Evolutionary conservation across 2,888 invertebrate genomes (phyloP), one percentile per base, ranked within the genome.

Genomic region (Scelioninae gen. 1): DNA sequence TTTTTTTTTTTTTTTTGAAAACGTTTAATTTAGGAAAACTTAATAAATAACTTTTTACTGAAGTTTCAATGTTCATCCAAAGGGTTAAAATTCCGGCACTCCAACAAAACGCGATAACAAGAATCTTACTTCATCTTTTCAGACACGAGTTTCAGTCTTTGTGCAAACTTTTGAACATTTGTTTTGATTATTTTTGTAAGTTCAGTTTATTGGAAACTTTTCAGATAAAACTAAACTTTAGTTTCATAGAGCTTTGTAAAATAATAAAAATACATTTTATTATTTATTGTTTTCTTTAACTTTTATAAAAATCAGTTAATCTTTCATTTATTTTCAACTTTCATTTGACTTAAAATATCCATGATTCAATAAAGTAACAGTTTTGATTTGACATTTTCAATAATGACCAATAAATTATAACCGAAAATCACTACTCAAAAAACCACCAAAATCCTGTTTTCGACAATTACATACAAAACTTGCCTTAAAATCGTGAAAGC

Each of bases 1-100:
- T 9, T 1, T 15, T 15, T 10, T 9, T 34, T 56, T 9, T 1
- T 15, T 15, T 10, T 9, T 34, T 56, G 11, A 8, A 56, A 56
- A 56, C 11, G 23, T 23, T 2, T 15, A 34, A 40, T 40, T 40
- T 40, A 40, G 58, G 40, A 23, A 23, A 58, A 58, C 23, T 58
- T 23, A 8, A 23, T 40, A 58, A 38, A 58, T 58, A 58, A 58
- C 40, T 58, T 5, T 11, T 0, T 40, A 53, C 40, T 6, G 16
- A 58, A 58, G 58, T 58, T 58, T 40, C 40, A 58, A 58, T 58
- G 40, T 16, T 58, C 40, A 58, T 40, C n/a, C 58, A 58, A 58
- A 58, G 58, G 58, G 58, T 58, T 58, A 58, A 23, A 40, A 40
- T 58, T 58, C 40, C 23, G 40, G 40, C 40, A 40, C 11, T 58